phyloP scores from a whole-genome alignment of 2,797 vertebrate genomes.

The Merluccius polli region DNA sequence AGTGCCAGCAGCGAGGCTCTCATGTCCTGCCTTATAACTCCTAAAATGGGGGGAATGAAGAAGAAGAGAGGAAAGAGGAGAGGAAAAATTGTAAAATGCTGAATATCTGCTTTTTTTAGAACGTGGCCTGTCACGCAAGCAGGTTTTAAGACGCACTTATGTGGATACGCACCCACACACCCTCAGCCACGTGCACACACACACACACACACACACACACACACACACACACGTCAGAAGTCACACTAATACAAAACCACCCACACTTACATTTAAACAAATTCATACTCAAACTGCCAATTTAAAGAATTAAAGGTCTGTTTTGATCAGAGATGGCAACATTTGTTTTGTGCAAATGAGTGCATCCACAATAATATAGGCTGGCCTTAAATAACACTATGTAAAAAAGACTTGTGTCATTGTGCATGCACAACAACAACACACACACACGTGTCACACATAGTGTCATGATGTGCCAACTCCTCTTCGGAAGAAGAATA shows the following conservation, averaged over 20 bases:
- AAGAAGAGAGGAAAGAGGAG: slow-evolving; percentile 14
- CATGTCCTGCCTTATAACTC: slow-evolving; percentile 65
- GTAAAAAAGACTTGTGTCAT: no score
- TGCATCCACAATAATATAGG: no score
- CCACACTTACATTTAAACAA: slow-evolving; percentile 6
- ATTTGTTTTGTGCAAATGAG: no score
- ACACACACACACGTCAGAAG: slow-evolving; percentile 19
- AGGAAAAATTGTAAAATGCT: slow-evolving; percentile 41
- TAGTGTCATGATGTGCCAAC: no score
- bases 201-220: slow-evolving; percentile 17
- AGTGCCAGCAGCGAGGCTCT: slow-evolving; percentile 49
- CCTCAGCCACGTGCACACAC: not conserved
- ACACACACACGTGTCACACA: no score
- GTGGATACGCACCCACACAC: not conserved
- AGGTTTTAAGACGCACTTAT: slow-evolving; percentile 31
- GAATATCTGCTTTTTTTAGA: slow-evolving; percentile 56
- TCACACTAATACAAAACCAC: not conserved
- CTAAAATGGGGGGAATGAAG: slow-evolving; percentile 49
- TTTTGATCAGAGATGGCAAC: not conserved
- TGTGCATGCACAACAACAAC: no score
- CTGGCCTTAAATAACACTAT: no score
- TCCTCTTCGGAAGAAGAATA: no score
- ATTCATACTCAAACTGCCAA: not conserved
- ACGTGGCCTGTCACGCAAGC: slow-evolving; percentile 36
- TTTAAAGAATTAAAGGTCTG: not conserved